Evolutionary conservation across 2,797 vertebrate species (phyloP).

Genomic region (Propithecus perrieri): DNA sequence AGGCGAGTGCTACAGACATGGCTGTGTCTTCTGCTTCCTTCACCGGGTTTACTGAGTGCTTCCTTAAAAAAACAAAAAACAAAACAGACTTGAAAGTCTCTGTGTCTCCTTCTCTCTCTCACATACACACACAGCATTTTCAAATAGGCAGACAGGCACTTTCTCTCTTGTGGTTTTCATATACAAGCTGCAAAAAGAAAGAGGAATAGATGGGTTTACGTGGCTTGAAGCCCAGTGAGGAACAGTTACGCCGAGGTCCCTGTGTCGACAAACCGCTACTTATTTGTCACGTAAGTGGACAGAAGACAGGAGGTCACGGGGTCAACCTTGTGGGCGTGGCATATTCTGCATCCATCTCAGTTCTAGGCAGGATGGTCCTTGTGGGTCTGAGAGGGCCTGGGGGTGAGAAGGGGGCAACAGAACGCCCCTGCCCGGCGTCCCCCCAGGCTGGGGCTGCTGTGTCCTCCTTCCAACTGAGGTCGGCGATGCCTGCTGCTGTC

Average conservation of each 20-base stretch:
- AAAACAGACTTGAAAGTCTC: not conserved
- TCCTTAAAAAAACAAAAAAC: not conserved
- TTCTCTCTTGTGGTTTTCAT: slow-evolving; percentile 15
- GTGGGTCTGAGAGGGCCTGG: not conserved
- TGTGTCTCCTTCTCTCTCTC: not conserved
- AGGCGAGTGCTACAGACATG: not conserved
- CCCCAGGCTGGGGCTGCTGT: too few relatives aligned
- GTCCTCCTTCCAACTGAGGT: not conserved
- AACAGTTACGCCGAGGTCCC: not conserved
- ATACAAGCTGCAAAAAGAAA: not conserved
- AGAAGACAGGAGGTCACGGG: slow-evolving; percentile 27
- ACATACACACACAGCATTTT: not conserved
- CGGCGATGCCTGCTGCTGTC: not conserved
- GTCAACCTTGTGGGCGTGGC: not conserved
- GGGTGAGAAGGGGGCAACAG: not conserved
- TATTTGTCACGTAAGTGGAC: slow-evolving; percentile 46
- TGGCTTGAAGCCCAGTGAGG: slow-evolving; percentile 12
- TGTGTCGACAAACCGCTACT: not conserved
- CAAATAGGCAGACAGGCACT: not conserved
- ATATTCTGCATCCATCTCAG: not conserved
- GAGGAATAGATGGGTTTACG: not conserved
- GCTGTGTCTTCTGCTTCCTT: not conserved
- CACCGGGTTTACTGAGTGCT: not conserved
- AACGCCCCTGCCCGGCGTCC: not conserved
- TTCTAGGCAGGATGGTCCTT: not conserved